phyloP scores from a whole-genome alignment of 2,797 vertebrate species.

The Parauchenoglanis punctatus region DNA sequence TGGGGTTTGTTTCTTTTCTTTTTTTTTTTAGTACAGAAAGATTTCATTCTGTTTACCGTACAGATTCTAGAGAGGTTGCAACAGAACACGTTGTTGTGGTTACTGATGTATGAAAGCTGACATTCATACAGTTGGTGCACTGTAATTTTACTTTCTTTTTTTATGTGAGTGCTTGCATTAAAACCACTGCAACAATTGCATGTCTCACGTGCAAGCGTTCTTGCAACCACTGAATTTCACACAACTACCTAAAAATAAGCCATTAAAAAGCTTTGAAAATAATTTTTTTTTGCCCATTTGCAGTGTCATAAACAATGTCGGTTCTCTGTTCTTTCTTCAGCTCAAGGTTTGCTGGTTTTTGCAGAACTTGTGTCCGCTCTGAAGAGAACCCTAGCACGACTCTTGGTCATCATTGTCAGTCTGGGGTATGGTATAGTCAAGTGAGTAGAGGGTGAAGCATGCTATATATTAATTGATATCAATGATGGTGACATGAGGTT shows the following conservation, averaged over 20 bases:
- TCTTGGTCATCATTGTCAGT: slow-evolving; percentile 89
- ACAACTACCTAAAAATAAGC: neutral
- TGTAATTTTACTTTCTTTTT: neutral
- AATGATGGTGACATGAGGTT: neutral
- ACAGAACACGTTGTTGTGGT: neutral
- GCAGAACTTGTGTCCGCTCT: slow-evolving; percentile 84
- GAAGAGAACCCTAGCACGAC: slow-evolving; percentile 85
- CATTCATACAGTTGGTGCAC: neutral
- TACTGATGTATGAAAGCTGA: neutral
- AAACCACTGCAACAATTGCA: neutral
- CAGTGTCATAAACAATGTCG: neutral
- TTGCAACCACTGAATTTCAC: neutral
- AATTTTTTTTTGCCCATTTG: neutral
- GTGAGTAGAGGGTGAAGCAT: slow-evolving; percentile 67
- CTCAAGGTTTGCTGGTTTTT: slow-evolving; percentile 81
- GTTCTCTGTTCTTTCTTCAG: slow-evolving; percentile 59
- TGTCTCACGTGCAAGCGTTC: neutral
- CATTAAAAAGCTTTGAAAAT: neutral
- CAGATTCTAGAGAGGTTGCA: neutral
- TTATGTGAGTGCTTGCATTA: neutral
- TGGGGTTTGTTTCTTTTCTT: neutral
- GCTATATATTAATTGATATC: neutral
- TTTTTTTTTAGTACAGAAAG: neutral
- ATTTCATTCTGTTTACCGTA: neutral
- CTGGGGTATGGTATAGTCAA: slow-evolving; percentile 91